Conservation (phyloP, 1,140 invertebrate genomes). For the Anoplolepis gracilipes region DNA sequence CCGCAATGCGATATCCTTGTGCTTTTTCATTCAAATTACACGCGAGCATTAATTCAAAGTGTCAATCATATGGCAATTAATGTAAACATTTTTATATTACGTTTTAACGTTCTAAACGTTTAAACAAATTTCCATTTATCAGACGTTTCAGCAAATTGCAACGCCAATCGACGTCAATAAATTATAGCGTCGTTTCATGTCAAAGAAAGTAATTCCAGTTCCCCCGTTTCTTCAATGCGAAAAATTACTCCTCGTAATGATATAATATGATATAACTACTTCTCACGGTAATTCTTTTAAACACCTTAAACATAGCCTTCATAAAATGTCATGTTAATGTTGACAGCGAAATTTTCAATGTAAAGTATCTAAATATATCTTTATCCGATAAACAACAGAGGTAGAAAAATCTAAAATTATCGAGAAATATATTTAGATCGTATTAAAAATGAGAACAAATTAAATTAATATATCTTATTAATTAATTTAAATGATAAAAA, state of each 20-base stretch:
- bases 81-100: background rate
- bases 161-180: background rate
- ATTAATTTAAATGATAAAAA: background rate
- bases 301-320: conserved; percentile 8
- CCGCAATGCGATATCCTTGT: background rate
- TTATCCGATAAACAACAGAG: too few species aligned
- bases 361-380: background rate
- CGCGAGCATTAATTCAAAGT: background rate
- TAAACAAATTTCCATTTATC: too few species aligned
- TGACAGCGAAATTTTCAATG: conserved; percentile 4
- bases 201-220: conserved; percentile 6
- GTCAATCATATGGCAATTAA: too few species aligned
- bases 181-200: background rate
- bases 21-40: background rate
- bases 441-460: too few species aligned
- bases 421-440: too few species aligned
- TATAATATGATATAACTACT: conserved; percentile 8
- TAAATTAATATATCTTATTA: background rate
- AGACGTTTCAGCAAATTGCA: background rate
- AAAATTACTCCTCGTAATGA: background rate
- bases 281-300: conserved; percentile 26
- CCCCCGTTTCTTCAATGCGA: background rate
- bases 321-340: conserved; percentile 27
- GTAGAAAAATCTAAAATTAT: too few species aligned
- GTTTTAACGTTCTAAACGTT: too few species aligned